Base-by-base conservation (phyloP, 2,888 invertebrate species). In the Sphaerophoria taeniata region DNA sequence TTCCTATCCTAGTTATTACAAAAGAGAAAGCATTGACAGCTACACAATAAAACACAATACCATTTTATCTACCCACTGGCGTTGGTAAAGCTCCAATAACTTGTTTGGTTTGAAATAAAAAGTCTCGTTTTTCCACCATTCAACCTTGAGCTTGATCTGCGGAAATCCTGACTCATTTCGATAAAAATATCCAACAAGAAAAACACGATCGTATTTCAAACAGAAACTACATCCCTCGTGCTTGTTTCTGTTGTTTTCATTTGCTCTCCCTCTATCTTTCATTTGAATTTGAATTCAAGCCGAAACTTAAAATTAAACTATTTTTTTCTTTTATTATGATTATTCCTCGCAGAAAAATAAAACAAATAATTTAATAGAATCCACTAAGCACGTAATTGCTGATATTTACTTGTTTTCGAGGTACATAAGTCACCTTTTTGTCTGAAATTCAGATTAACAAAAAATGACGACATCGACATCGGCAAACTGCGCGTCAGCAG, bases 401-500 rank as follows among this genome's bases (percentile, higher is more conserved):
- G 31, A 4, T n/a, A 58, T 33, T 49, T n/a, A 58, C 47, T 58
- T 12, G 49, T 49, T 39, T 73, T 60, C 53, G 24, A 43, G 12
- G 79, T 61, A 43, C n/a, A n/a, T n/a, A n/a, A 60, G 43, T 70
- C 34, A 51, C 43, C 31, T 39, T 9, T 47, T 9, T 67, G 31
- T 5, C 24, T 36, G 47, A 55, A 36, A n/a, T 60, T 58, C 45
- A 33, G n/a, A 60, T 53, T 60, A 72, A 67, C 33, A 11, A 73
- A 69, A 43, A 82, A 63, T 83, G 77, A 78, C 82, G 69, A 49
- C 77, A 83, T 78, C 60, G n/a, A n/a, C n/a, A n/a, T n/a, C 12
- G 60, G 39, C 45, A 14, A 51, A 70, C 73, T 63, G 69, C 49
- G 11, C 61, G 58, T 73, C 70, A 65, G 72, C 49, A 24, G 53